phyloP scores from a whole-genome alignment of 2,113 vertebrate genomes.

The Tringa solitaria region DNA sequence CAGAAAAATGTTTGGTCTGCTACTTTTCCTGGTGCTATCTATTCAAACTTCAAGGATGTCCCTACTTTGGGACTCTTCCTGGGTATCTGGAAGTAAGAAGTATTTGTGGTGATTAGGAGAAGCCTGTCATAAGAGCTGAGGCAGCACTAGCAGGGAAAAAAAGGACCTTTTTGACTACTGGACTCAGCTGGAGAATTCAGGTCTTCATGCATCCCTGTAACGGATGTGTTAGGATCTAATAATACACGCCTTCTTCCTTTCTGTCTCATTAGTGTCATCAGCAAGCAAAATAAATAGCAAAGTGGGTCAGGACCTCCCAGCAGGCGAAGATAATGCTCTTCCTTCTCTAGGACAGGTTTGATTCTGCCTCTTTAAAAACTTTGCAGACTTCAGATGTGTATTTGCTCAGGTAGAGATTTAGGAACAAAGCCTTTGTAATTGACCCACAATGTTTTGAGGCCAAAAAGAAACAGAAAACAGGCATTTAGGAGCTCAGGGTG shows the following conservation, averaged over 20 bases:
- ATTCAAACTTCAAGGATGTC: background rate
- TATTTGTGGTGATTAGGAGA: background rate
- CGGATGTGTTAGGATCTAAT: conserved; percentile 21
- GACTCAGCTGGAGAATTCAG: background rate
- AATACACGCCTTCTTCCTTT: background rate
- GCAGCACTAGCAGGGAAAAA: background rate
- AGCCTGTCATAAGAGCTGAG: background rate
- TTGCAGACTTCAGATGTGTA: background rate
- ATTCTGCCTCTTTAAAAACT: background rate
- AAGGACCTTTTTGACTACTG: background rate
- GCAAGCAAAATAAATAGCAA: conserved; percentile 46
- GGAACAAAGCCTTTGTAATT: background rate
- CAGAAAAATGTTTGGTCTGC: background rate
- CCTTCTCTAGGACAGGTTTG: background rate
- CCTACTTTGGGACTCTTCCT: background rate
- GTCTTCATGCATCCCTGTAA: background rate
- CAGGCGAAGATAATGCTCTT: background rate
- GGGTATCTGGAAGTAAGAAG: background rate
- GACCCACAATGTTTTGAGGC: background rate
- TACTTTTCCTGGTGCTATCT: background rate
- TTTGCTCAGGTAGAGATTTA: background rate
- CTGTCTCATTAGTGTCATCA: conserved; percentile 19
- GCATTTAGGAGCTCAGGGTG: background rate
- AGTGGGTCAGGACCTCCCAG: conserved; percentile 53
- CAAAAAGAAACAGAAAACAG: background rate